Conservation (phyloP, 2,113 vertebrate genomes). For the Romanogobio albipinnatus region DNA sequence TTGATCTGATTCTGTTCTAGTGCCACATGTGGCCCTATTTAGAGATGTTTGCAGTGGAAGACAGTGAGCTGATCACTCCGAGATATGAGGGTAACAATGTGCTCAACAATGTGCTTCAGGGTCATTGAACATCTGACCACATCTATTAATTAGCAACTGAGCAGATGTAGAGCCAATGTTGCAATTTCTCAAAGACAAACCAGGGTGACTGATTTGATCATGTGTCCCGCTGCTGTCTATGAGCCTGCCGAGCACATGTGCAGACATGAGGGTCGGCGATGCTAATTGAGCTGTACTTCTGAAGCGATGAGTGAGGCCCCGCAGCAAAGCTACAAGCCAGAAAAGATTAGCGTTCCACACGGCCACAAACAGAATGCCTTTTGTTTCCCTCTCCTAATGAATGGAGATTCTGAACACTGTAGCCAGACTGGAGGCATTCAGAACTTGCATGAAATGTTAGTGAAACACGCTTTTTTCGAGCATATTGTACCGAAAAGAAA, state of each 20-base stretch:
- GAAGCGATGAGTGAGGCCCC: slow-evolving; percentile 58
- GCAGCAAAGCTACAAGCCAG: slow-evolving; percentile 75
- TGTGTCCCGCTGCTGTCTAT: slow-evolving; percentile 13
- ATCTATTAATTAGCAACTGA: slow-evolving; percentile 9
- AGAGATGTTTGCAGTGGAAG: not conserved
- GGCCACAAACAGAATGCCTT: slow-evolving; percentile 75
- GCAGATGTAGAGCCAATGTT: not conserved
- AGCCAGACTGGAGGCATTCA: slow-evolving; percentile 44
- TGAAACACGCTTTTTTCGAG: not conserved
- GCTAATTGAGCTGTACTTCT: slow-evolving; percentile 56
- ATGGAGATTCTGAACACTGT: slow-evolving; percentile 65
- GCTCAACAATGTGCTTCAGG: not conserved
- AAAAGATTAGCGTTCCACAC: slow-evolving; percentile 78
- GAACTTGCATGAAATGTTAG: slow-evolving; percentile 27
- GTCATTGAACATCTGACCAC: slow-evolving; percentile 31
- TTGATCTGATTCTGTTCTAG: not conserved
- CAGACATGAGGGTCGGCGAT: slow-evolving; percentile 50
- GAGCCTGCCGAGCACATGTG: slow-evolving; percentile 61
- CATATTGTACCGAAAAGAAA: not conserved
- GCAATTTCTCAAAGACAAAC: not conserved
- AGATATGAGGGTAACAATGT: not conserved
- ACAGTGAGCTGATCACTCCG: not conserved
- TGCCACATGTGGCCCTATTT: slow-evolving; percentile 8
- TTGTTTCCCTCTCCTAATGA: slow-evolving; percentile 77
- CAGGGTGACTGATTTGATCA: slow-evolving; percentile 24